Evolutionary conservation across 2,888 invertebrate genomes (phyloP), one percentile per base, ranked within the genome.

Genomic region (Mythimna ferrago): DNA sequence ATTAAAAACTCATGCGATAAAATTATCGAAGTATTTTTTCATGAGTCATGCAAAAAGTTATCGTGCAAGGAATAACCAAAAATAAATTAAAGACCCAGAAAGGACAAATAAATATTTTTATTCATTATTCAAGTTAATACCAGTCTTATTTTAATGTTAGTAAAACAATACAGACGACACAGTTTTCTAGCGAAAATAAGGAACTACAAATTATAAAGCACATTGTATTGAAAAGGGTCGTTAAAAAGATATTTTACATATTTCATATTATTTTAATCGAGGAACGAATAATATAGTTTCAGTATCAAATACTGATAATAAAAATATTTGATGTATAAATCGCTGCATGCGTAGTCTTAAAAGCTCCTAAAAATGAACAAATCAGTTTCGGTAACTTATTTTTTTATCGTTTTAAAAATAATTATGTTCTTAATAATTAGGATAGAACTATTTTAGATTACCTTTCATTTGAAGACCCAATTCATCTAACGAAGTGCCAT

Each of bases 51-150:
- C 81, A 82, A 81, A 62, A 71, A 51, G 11, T 53, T 41, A 7
- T 51, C 88, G 85, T 91, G 90, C 89, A 81, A 89, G 89, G 89
- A 83, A 63, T 85, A 87, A 78, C 64, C 44, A 81, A 86, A 78
- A 86, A 86, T 78, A 92, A 94, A 93, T 91, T 89, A 93, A 94
- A 94, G 88, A 91, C 92, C 89, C 89, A 89, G 84, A 77, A 86
- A 88, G 84, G 85, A 88, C 88, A 90, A 91, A 92, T 93, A 90
- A 93, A 94, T 91, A 93, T 86, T 91, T 94, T 95, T 94, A 94
- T 95, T 94, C 72, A 90, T 87, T 89, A 87, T 87, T 86, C 84
- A 90, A 87, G 88, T 88, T 92, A 92, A 90, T 92, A 90, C 89
- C 92, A 93, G 90, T 92, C 93, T 94, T 93, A 93, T 88, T 85